phyloP scores from a whole-genome alignment of 1,140 invertebrate species.

The Bombus soroeensis region DNA sequence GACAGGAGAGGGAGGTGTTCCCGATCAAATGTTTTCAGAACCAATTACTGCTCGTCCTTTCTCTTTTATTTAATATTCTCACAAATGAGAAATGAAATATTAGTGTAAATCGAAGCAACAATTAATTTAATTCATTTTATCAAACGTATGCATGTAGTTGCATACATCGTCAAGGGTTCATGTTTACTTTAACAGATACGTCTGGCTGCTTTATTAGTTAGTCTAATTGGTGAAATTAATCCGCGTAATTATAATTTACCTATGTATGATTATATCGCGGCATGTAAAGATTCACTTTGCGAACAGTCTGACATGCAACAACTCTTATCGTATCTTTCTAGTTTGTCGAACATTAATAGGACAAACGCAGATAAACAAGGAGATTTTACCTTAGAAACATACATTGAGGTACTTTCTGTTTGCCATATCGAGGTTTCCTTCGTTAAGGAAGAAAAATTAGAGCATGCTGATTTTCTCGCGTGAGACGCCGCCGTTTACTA shows the following conservation, averaged over 20 bases:
- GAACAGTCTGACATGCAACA: conserved; percentile 1
- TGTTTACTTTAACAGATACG: background rate
- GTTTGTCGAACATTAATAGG: conserved; percentile 25
- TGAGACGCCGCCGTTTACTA: background rate
- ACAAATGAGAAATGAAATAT: too few species aligned
- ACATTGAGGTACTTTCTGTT: conserved; percentile 15
- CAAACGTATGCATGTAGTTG: too few species aligned
- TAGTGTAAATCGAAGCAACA: too few species aligned
- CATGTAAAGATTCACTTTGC: conserved; percentile 6
- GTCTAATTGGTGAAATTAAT: conserved; percentile 60
- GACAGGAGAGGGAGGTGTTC: background rate
- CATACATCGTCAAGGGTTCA: too few species aligned
- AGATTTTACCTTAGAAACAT: background rate
- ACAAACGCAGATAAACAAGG: background rate
- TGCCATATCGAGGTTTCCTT: conserved; percentile 22
- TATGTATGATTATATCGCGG: conserved; percentile 18
- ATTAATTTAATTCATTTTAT: too few species aligned
- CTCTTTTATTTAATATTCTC: background rate
- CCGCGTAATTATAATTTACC: background rate
- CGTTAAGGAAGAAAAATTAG: background rate
- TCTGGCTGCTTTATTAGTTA: conserved; percentile 13
- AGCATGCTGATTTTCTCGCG: conserved; percentile 7
- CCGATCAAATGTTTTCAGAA: background rate
- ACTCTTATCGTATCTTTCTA: background rate
- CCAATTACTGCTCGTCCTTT: background rate